phyloP scores from a whole-genome alignment of 2,797 vertebrate species.

The Danio kyathit region DNA sequence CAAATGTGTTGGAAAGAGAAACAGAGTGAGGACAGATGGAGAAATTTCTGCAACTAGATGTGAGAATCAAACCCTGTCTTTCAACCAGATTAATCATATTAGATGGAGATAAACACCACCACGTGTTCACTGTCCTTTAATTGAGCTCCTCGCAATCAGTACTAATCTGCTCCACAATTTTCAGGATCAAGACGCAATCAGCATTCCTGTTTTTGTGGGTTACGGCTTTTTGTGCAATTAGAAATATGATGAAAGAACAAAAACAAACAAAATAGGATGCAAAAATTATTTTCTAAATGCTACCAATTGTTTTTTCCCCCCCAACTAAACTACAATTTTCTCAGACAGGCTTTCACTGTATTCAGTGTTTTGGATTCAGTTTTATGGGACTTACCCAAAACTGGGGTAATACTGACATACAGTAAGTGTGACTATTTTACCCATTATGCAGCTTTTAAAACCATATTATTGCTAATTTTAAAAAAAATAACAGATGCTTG shows the following conservation, averaged over 20 bases:
- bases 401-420: not conserved
- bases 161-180: constrained; percentile 42
- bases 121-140: constrained; percentile 27
- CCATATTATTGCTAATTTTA: not conserved
- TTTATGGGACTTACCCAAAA: not conserved
- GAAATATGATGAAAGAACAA: constrained; percentile 16
- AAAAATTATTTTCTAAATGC: not conserved
- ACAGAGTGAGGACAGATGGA: not conserved
- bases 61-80: constrained; percentile 42
- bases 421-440: not conserved
- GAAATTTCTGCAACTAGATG: constrained; percentile 21
- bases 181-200: constrained; percentile 53
- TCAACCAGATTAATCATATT: constrained; percentile 60
- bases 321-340: not conserved
- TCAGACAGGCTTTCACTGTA: not conserved
- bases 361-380: not conserved
- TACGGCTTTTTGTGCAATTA: constrained; percentile 48
- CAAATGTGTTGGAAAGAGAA: not conserved
- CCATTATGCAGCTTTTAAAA: not conserved
- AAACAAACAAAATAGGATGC: constrained; percentile 29
- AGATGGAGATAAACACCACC: constrained; percentile 58
- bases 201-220: constrained; percentile 12
- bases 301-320: not conserved
- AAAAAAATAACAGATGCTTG: not conserved
- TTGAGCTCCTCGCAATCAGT: constrained; percentile 54